Percentiles rank a stretch among this genome's conserved stretches.
These are phyloP conservation scores for Machimus atricapillus DNA, from an alignment of 2,888 invertebrate genomes.

Conservation along the genomic window DNA sequence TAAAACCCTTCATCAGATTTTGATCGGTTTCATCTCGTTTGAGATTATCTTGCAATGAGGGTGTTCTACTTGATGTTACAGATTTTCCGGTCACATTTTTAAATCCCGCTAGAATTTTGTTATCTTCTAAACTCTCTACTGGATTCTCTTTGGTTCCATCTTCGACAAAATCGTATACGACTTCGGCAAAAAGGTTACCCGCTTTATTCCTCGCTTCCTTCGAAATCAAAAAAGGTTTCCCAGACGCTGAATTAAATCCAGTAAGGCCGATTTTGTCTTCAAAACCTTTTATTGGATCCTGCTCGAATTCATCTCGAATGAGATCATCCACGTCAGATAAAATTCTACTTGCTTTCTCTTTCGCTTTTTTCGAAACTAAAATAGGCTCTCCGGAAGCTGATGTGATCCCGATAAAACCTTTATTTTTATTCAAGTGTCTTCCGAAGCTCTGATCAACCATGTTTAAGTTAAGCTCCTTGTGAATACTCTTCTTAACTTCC, in stretches of 20 bases:
- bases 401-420: not conserved
- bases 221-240: not conserved
- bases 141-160: not conserved
- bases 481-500: not conserved
- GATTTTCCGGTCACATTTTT: not conserved
- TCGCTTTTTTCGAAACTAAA: not conserved
- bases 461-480: not conserved
- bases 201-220: slow-evolving; percentile 50
- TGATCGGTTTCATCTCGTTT: not conserved
- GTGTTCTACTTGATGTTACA: not conserved
- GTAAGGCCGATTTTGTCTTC: not conserved
- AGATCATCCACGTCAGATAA: not conserved
- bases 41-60: not conserved
- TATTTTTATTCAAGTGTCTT: not conserved
- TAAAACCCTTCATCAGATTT: not conserved
- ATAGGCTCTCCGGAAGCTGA: not conserved
- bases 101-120: not conserved
- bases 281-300: slow-evolving; percentile 60
- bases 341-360: not conserved
- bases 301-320: not conserved
- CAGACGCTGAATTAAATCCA: slow-evolving; percentile 55
- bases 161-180: slow-evolving; percentile 41
- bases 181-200: slow-evolving; percentile 54
- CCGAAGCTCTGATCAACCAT: not conserved
- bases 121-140: not conserved